A percentile compares a stretch with the other conserved stretches of the same genome.
Conservation (phyloP, 2,888 invertebrate species). For the Sthenelais limicola region DNA sequence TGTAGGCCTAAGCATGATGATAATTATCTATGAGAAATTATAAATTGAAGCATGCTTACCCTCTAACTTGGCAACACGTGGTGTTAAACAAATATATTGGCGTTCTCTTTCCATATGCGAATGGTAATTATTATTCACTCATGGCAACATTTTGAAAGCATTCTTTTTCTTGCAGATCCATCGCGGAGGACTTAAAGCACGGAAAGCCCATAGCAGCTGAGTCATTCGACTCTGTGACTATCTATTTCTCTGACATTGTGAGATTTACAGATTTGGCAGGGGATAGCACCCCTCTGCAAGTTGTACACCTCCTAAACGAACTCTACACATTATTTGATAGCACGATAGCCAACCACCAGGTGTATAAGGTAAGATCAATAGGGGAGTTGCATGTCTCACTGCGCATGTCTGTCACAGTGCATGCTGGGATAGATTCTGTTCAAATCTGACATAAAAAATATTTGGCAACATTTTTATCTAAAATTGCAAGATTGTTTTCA, state of each 20-base stretch:
- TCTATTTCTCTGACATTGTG: constrained; percentile 70
- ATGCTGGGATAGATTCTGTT: too few species aligned
- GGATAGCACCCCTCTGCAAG: constrained; percentile 66
- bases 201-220: constrained; percentile 65
- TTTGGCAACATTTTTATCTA: too few species aligned
- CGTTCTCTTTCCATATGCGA: not conserved
- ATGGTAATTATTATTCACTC: too few species aligned
- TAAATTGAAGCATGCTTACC: too few species aligned
- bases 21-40: too few species aligned
- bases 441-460: too few species aligned
- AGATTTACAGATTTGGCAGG: constrained; percentile 65
- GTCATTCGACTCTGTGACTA: constrained; percentile 65
- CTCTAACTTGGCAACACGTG: not conserved
- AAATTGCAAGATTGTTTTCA: too few species aligned
- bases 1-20: too few species aligned
- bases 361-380: constrained; percentile 49
- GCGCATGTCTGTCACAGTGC: too few species aligned
- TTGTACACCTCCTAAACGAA: constrained; percentile 61
- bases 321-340: constrained; percentile 64
- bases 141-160: too few species aligned
- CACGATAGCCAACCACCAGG: constrained; percentile 55
- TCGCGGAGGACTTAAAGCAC: constrained; percentile 67
- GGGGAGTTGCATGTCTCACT: too few species aligned
- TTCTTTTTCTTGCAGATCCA: constrained; percentile 56
- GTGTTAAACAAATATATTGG: not conserved